Conservation (phyloP, 64 coral and sea anemone species). For the Actinia equina region DNA sequence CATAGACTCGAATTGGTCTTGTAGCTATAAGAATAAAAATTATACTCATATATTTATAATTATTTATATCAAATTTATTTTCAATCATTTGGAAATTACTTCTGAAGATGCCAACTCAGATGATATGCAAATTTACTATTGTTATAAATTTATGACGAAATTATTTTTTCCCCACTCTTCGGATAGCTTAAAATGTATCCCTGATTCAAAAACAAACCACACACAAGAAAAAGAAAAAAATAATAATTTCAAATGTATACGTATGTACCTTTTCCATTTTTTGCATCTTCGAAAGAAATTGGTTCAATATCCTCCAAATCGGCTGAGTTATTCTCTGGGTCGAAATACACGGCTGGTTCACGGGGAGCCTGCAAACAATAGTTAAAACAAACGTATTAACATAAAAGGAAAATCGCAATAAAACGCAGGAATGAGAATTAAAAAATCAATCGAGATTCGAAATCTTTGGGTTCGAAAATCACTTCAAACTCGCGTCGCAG, state of each 20-base stretch:
- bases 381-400: not conserved
- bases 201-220: not conserved
- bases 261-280: constrained; percentile 72
- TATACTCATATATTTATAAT: not conserved
- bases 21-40: constrained; percentile 51
- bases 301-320: constrained; percentile 11
- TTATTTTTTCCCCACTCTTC: not conserved
- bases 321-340: constrained; percentile 32
- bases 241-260: not conserved
- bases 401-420: not conserved
- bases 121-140: not conserved
- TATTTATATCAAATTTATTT: not conserved
- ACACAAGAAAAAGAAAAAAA: not conserved
- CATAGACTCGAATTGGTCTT: constrained; percentile 96
- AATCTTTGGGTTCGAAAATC: not conserved
- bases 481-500: too few species aligned
- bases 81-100: not conserved
- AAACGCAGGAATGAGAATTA: not conserved
- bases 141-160: not conserved
- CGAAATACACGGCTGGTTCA: constrained; percentile 32
- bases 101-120: not conserved
- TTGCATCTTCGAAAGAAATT: constrained; percentile 73
- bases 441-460: not conserved
- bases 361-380: constrained; percentile 14
- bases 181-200: not conserved